A percentile compares a stretch with the other conserved stretches of the same genome.
Conservation (phyloP, 2,888 invertebrate species). For the Dioctria rufipes region DNA sequence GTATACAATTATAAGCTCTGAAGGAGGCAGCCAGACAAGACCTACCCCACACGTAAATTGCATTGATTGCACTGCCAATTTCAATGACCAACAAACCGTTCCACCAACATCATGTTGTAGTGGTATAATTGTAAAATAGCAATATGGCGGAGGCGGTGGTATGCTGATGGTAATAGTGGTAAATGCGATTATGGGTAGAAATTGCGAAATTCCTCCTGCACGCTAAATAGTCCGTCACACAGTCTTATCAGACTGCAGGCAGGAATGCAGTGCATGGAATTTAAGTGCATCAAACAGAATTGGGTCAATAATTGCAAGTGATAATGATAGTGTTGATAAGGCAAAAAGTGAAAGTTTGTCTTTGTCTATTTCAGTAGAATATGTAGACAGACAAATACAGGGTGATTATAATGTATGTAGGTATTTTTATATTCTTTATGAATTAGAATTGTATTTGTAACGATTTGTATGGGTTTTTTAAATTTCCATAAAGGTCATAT, state of each 20-base stretch:
- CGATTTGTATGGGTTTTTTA: too few relatives aligned
- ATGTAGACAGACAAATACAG: too few relatives aligned
- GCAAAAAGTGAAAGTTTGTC: conserved; percentile 48
- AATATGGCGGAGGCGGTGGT: neutral
- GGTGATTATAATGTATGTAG: too few relatives aligned
- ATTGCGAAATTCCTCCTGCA: conserved; percentile 43
- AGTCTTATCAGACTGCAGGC: neutral
- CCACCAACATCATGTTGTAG: neutral
- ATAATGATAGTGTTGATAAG: conserved; percentile 36
- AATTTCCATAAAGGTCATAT: too few relatives aligned
- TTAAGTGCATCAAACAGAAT: conserved; percentile 39
- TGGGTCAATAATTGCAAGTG: conserved; percentile 49
- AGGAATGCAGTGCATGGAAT: conserved; percentile 49
- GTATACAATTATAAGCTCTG: too few relatives aligned
- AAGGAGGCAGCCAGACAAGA: conserved; percentile 1
- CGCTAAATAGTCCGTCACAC: conserved; percentile 30
- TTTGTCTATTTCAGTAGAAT: neutral
- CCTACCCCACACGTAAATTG: conserved; percentile 42
- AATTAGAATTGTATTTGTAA: too few relatives aligned
- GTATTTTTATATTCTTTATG: too few relatives aligned
- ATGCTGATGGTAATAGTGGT: neutral
- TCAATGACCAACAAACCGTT: conserved; percentile 16
- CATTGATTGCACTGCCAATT: conserved; percentile 40
- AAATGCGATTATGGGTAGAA: conserved; percentile 43
- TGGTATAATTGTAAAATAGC: neutral